Evolutionary conservation across 1,140 invertebrate species (phyloP).

Genomic region (Homalodisca vitripennis): DNA sequence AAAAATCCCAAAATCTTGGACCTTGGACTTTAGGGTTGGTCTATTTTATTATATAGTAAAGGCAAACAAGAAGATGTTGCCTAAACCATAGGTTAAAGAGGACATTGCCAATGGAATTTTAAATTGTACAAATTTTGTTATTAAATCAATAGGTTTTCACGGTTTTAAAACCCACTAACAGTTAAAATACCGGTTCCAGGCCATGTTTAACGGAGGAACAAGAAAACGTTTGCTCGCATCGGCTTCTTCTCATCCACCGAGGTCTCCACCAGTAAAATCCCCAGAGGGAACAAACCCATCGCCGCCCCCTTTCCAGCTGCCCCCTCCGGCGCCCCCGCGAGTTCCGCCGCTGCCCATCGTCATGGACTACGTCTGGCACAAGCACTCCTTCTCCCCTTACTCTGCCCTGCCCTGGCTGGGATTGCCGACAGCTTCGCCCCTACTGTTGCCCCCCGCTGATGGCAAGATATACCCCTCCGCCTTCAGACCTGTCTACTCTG

Average conservation of each 20-base stretch:
- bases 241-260: conserved; percentile 39
- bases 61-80: too few species aligned
- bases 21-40: too few species aligned
- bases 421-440: conserved; percentile 32
- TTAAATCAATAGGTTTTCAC: too few species aligned
- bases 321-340: conserved; percentile 51
- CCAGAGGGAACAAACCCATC: conserved; percentile 23
- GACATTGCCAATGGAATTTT: too few species aligned
- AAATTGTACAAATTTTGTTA: too few species aligned
- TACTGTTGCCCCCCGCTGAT: conserved; percentile 26
- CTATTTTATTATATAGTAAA: too few species aligned
- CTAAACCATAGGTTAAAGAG: too few species aligned
- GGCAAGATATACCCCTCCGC: conserved; percentile 39
- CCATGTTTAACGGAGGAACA: conserved; percentile 97
- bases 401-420: conserved; percentile 34
- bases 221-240: conserved; percentile 73
- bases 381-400: conserved; percentile 21
- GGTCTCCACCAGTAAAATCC: conserved; percentile 28
- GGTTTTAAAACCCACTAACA: too few species aligned
- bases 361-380: conserved; percentile 68
- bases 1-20: too few species aligned
- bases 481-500: conserved; percentile 39
- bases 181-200: conserved; percentile 51
- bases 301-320: conserved; percentile 31
- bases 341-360: conserved; percentile 58